Base-by-base conservation (phyloP, 2,113 vertebrate genomes). In the Gorsachius goisagi region DNA sequence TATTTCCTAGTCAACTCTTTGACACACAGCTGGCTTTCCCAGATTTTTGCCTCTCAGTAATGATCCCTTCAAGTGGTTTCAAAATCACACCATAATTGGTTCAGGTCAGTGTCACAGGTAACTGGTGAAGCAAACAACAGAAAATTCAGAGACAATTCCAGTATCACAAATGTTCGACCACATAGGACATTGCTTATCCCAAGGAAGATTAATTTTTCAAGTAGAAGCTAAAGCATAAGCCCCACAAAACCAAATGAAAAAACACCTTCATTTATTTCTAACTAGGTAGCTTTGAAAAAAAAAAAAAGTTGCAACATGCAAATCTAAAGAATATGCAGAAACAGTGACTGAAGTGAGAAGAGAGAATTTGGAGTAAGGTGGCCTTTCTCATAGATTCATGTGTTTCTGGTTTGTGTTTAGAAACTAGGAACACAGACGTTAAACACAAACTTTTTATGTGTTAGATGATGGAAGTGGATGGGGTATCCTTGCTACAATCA, bases 51-150 rank as follows among this genome's bases (percentile, higher is more conserved):
- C 28, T 93, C 60, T 66, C 76, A 68, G 26, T 80, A 94, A 96
- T 74, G 79, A 96, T 96, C 81, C 72, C 52, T 94, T 63, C 81
- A 95, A 86, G 64, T 32, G 9, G 96, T 93, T 93, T 93, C 63
- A 86, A 75, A 95, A 87, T 83, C 89, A 91, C 62, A 53, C 82
- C 1, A 1, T 91, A 88, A 63, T 80, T 88, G 76, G 27, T 93
- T 91, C 81, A 81, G 73, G 92, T 90, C 89, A 83, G 30, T 79
- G 96, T 88, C 95, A 89, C 78, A 76, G 87, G 68, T 85, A 74
- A n/a, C 41, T 86, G 59, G 52, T 80, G 91, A 93, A 82, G 58
- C 58, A 80, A 94, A 68, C 82, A 89, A 74, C 58, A 71, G 80
- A 0, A 2, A 59, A 77, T 47, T 88, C 55, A 77, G 39, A 74